These are phyloP conservation scores for Ammodytes dubius DNA, from an alignment of 2,113 vertebrate species.

Conservation along the genomic window DNA sequence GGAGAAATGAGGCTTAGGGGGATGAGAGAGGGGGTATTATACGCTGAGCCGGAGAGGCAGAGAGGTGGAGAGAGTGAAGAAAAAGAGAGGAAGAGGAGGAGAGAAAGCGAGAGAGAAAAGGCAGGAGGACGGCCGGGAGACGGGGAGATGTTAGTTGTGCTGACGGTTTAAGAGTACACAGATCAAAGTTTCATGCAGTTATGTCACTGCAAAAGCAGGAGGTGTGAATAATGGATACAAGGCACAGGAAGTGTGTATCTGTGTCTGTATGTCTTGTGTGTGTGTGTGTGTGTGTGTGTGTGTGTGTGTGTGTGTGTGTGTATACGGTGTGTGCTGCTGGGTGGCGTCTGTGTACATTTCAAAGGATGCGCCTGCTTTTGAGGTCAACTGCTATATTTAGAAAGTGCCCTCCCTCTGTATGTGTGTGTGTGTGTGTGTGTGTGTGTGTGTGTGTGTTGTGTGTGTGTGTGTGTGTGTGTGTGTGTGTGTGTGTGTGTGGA, in stretches of 20 bases:
- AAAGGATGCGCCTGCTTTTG: constrained; percentile 41
- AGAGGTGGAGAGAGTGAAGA: constrained; percentile 7
- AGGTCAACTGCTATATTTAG: constrained; percentile 71
- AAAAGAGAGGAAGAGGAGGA: neutral
- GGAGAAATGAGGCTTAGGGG: constrained; percentile 62
- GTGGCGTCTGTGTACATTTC: constrained; percentile 55
- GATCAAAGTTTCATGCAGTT: constrained; percentile 83
- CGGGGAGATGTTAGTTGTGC: constrained; percentile 67
- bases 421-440: neutral
- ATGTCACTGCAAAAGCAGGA: constrained; percentile 75
- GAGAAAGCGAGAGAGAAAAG: constrained; percentile 27
- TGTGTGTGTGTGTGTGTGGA: constrained; percentile 11
- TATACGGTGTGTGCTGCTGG: neutral
- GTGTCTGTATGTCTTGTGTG: too few species aligned
- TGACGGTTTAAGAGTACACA: constrained; percentile 78
- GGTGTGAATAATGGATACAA: constrained; percentile 76
- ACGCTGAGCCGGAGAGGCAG: constrained; percentile 35
- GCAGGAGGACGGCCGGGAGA: constrained; percentile 34
- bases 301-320: constrained; percentile 5
- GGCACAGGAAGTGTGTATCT: constrained; percentile 35
- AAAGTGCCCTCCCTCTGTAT: neutral
- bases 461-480: constrained; percentile 20
- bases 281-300: constrained; percentile 17
- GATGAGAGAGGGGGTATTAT: constrained; percentile 58
- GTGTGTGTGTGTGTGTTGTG: constrained; percentile 22